These are phyloP conservation scores for Callyntrura guangdongensis DNA, from an alignment of 2,888 invertebrate genomes.

Conservation along the genomic window DNA sequence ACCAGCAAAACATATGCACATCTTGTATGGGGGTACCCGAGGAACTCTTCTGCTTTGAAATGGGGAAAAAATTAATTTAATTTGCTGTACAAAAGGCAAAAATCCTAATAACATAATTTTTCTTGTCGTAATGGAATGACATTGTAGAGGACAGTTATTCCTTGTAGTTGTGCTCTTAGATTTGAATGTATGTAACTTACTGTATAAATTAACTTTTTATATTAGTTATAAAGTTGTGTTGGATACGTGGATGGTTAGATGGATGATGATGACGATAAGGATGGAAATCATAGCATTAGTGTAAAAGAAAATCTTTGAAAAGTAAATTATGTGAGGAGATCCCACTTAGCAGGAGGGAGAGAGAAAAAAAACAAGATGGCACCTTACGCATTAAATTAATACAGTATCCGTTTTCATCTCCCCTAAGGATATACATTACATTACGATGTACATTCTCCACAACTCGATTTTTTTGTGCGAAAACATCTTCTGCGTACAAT, in stretches of 20 bases:
- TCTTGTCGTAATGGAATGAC: conserved; percentile 50
- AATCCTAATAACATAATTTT: conserved; percentile 47
- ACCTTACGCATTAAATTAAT: conserved; percentile 45
- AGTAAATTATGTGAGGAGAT: conserved; percentile 25
- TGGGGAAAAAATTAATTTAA: conserved; percentile 31
- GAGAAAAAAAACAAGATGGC: background rate
- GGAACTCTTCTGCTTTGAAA: background rate
- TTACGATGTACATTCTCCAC: background rate
- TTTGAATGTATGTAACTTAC: background rate
- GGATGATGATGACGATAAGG: background rate
- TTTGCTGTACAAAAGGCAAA: conserved; percentile 41
- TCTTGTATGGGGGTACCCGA: background rate
- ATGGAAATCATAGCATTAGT: conserved; percentile 5
- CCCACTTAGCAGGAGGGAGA: background rate
- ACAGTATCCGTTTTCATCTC: conserved; percentile 58
- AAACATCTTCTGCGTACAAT: background rate
- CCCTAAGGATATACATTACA: conserved; percentile 43
- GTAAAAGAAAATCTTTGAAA: conserved; percentile 21
- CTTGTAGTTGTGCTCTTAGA: background rate
- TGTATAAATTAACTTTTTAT: conserved; percentile 53
- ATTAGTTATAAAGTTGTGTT: conserved; percentile 11
- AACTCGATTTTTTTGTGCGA: background rate
- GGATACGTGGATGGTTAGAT: background rate
- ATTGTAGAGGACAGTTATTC: conserved; percentile 59
- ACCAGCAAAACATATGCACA: background rate